These are phyloP conservation scores for Redunca redunca DNA, from an alignment of 2,113 vertebrate species.

Conservation along the genomic window DNA sequence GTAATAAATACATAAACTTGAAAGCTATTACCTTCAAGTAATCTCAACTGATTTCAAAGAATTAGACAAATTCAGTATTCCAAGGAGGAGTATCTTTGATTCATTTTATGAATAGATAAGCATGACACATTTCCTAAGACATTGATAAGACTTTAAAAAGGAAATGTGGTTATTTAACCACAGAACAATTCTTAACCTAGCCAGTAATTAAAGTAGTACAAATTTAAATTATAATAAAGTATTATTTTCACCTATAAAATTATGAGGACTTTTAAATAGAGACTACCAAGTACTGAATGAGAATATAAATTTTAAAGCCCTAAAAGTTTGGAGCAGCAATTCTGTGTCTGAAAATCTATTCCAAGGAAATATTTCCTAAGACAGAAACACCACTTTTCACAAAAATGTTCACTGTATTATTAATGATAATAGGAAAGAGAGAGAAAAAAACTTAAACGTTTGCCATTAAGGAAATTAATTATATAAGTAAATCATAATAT, in stretches of 20 bases:
- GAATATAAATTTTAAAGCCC: background rate
- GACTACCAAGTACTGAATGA: background rate
- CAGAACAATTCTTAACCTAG: background rate
- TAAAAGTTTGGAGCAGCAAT: background rate
- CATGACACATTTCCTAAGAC: background rate
- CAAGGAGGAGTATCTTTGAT: background rate
- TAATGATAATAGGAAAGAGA: background rate
- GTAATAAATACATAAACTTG: background rate
- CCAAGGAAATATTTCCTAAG: slow-evolving; percentile 1
- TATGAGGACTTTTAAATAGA: background rate
- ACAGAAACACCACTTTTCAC: background rate
- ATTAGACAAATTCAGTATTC: background rate
- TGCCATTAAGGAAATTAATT: background rate
- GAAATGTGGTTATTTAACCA: background rate
- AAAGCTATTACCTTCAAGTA: background rate
- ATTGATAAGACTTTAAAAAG: background rate
- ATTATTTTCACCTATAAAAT: background rate
- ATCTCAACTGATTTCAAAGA: background rate
- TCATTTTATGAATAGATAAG: background rate
- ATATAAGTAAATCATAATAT: background rate
- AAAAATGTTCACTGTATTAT: background rate
- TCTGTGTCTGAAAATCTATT: background rate
- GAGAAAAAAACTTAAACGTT: background rate
- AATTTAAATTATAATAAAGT: background rate
- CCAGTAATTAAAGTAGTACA: slow-evolving; percentile 24